Evolutionary conservation across 1,140 invertebrate genomes (phyloP).

Genomic region (Lepidostoma basale): DNA sequence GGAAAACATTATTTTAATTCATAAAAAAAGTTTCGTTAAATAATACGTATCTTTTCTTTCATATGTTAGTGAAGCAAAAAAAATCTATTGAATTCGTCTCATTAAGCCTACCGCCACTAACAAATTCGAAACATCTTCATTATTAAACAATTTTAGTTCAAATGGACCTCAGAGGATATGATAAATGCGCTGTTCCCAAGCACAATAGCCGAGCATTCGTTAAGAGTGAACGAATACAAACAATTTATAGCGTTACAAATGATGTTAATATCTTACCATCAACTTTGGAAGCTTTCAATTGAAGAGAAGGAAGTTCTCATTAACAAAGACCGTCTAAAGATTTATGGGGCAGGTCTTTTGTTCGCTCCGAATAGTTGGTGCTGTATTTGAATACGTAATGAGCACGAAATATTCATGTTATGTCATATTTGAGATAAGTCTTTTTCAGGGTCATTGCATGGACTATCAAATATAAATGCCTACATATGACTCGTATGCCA

Average conservation of each 20-base stretch:
- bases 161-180: neutral
- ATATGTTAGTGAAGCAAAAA: too few species aligned
- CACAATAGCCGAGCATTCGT: slow-evolving; percentile 17
- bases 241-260: slow-evolving; percentile 40
- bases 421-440: neutral
- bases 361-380: slow-evolving; percentile 3
- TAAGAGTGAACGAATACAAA: slow-evolving; percentile 29
- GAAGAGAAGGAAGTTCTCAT: slow-evolving; percentile 41
- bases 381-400: slow-evolving; percentile 21
- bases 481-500: too few species aligned
- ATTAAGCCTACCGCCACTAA: neutral
- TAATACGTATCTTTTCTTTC: too few species aligned
- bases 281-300: slow-evolving; percentile 40
- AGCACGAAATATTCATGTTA: neutral
- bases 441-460: too few species aligned
- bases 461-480: too few species aligned
- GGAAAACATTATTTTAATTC: too few species aligned
- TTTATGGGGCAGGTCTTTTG: slow-evolving; percentile 17
- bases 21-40: too few species aligned
- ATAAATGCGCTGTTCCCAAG: slow-evolving; percentile 3
- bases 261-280: slow-evolving; percentile 42
- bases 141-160: neutral
- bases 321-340: slow-evolving; percentile 37
- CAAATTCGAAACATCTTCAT: slow-evolving; percentile 14
- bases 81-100: neutral